Base-by-base conservation (phyloP, 2,113 vertebrate genomes). In the Phrynosoma platyrhinos region DNA sequence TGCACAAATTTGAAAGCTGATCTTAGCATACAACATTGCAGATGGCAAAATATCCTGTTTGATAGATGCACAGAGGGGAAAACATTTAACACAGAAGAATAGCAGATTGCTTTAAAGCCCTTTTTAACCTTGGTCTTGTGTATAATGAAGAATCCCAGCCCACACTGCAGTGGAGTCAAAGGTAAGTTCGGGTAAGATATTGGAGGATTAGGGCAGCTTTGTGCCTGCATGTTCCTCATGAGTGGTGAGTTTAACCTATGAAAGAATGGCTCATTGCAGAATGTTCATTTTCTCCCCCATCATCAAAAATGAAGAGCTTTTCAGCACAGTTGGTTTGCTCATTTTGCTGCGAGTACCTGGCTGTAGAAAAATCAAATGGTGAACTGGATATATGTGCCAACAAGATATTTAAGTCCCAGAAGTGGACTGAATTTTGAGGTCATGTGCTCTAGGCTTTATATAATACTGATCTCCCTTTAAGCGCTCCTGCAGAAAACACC, bases 21-120 rank as follows among this genome's bases (percentile, higher is more conserved):
- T 81, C 27, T 90, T 91, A 91, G 90, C 64, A 84, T 1, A 58
- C 87, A 76, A 91, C 85, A 91, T 83, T 89, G 58, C 23, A 42
- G 20, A 25, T 91, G 74, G 80, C 79, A 85, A 36, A 75, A 68
- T 82, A 72, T 72, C 36, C 55, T 9, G 25, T 88, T 90, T 79
- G 83, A 71, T 84, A 88, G 79, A 52, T 81, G 14, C 58, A 68
- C 25, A 84, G 82, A 80, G 85, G 86, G 40, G 3, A 0, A 86
- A 91, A 80, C 66, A 0, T 47, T 68, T 20, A 40, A 86, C 62
- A 58, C 55, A 81, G 21, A 88, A 89, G 83, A 85, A 75, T 14
- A 76, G 23, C 84, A 90, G 9, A 72, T 58, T 32, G n/a, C 36
- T 82, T 82, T 23, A 53, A 52, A 69, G 18, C 20, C 36, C 36